phyloP scores from a whole-genome alignment of 2,797 vertebrate genomes.

The Centropyge bicolor region DNA sequence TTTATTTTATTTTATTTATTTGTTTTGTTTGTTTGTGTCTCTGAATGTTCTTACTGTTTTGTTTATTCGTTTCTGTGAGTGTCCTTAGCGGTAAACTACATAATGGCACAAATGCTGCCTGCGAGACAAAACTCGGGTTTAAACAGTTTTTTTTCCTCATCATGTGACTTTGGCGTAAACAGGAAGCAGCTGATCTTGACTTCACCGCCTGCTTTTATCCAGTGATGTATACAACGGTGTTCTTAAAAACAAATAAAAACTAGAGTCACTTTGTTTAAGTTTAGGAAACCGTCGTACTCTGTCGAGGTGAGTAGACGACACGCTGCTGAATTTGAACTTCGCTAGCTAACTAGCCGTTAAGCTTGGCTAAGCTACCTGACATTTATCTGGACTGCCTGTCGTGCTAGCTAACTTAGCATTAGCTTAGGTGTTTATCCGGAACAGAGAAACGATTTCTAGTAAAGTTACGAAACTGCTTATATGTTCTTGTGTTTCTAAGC shows the following conservation, averaged over 20 bases:
- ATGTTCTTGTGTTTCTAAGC: rapidly evolving
- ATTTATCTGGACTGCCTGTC: constrained; percentile 11
- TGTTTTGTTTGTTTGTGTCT: no score
- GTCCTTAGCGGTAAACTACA: no score
- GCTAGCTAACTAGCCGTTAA: constrained; percentile 26
- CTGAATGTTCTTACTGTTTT: no score
- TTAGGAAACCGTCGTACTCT: constrained; percentile 13
- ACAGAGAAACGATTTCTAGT: background rate
- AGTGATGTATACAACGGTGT: constrained; percentile 63
- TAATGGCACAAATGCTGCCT: no score
- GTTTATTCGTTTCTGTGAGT: no score
- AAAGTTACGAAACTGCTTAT: background rate
- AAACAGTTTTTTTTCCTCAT: rapidly evolving
- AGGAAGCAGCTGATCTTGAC: constrained; percentile 82
- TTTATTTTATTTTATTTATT: no score
- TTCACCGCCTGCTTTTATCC: constrained; percentile 53
- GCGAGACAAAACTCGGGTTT: constrained; percentile 9
- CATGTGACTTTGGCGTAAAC: constrained; percentile 83
- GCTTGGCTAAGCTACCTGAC: constrained; percentile 32
- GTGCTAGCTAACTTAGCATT: constrained; percentile 72
- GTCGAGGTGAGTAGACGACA: constrained; percentile 48
- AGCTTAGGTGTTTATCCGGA: constrained; percentile 53
- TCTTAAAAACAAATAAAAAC: constrained; percentile 6
- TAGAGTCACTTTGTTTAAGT: background rate
- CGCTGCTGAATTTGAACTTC: background rate